A percentile compares a stretch with the other conserved stretches of the same genome.
Conservation (phyloP, 2,888 invertebrate genomes). For the Amiota communis region DNA sequence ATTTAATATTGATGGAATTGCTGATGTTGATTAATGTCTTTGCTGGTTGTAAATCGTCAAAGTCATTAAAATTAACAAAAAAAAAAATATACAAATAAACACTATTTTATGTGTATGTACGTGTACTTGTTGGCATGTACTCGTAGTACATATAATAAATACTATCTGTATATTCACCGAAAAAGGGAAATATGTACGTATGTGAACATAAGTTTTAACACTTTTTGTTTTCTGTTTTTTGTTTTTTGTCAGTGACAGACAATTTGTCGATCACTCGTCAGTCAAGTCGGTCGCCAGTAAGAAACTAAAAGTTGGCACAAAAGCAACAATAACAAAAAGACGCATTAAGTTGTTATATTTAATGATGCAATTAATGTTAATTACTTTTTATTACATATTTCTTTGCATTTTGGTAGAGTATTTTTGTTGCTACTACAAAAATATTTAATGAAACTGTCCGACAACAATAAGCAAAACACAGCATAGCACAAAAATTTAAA, state of each 20-base stretch:
- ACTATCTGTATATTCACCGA: background rate
- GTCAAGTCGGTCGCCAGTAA: background rate
- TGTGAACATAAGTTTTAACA: background rate
- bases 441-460: background rate
- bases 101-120: conserved; percentile 47
- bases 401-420: conserved; percentile 6
- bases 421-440: conserved; percentile 1
- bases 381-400: conserved; percentile 48
- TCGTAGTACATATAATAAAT: background rate
- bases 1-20: conserved; percentile 25
- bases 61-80: conserved; percentile 51
- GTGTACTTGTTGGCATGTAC: conserved; percentile 32
- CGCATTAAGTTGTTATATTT: conserved; percentile 59
- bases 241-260: conserved; percentile 29
- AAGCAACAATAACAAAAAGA: conserved; percentile 16
- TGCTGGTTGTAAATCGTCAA: conserved; percentile 34
- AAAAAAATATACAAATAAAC: conserved; percentile 40
- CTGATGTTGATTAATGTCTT: conserved; percentile 19
- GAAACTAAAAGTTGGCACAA: conserved; percentile 8
- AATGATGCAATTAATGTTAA: conserved; percentile 64
- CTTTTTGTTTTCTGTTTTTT: background rate
- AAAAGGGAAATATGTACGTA: background rate
- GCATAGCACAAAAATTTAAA: background rate
- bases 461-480: conserved; percentile 4
- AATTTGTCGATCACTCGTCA: background rate